Evolutionary conservation across 2,797 vertebrate species (phyloP).

Genomic region (Enteromius viviparus): DNA sequence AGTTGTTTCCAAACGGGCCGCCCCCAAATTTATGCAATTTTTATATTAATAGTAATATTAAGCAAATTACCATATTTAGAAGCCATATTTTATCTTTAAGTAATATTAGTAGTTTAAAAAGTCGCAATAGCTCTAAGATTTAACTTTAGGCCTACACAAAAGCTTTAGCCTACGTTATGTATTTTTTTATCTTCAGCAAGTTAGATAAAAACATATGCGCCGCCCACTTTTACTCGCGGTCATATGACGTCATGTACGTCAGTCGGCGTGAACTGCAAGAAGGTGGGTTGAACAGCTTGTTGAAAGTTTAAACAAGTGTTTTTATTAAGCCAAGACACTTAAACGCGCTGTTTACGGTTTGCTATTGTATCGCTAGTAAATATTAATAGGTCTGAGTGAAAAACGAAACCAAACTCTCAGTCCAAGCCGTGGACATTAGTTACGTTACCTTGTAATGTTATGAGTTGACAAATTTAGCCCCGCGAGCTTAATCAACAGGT

Average conservation of each 20-base stretch:
- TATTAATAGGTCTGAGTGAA: no score
- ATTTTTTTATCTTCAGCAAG: background rate
- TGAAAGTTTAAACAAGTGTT: constrained; percentile 4
- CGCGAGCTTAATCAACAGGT: constrained; percentile 8
- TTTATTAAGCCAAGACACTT: background rate
- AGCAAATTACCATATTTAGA: background rate
- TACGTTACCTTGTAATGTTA: background rate
- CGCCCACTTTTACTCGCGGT: background rate
- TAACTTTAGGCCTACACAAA: background rate
- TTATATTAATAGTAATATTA: background rate
- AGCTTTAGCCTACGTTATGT: background rate
- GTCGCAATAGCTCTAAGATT: background rate
- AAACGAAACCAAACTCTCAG: background rate
- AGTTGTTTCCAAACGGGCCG: background rate
- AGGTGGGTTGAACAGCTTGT: constrained; percentile 50
- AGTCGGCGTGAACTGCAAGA: background rate
- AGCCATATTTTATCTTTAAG: no score
- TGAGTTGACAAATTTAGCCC: background rate
- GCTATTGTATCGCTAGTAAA: background rate
- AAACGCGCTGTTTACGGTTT: background rate
- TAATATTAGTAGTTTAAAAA: background rate
- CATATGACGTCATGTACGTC: constrained; percentile 25
- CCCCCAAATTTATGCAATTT: background rate
- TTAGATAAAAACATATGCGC: background rate
- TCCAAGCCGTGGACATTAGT: background rate